phyloP scores from a whole-genome alignment of 2,888 invertebrate species.

The Napeogenes sylphis region DNA sequence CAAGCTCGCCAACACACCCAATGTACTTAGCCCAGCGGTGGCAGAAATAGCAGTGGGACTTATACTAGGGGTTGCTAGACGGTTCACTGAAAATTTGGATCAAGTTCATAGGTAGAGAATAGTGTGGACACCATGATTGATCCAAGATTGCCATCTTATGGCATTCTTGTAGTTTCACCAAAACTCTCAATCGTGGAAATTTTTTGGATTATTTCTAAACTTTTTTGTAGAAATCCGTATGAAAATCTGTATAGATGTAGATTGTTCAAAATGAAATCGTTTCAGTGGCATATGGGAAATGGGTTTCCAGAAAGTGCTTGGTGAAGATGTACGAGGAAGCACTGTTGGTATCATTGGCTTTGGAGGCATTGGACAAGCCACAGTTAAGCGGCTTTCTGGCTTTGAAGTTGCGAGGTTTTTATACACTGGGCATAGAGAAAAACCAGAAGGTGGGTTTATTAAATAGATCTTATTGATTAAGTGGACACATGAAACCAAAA shows the following conservation, averaged over 20 bases:
- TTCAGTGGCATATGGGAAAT: constrained; percentile 82
- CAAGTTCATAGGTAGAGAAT: constrained; percentile 79
- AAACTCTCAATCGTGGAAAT: constrained; percentile 7
- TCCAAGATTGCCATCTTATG: too few species aligned
- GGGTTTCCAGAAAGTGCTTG: constrained; percentile 86
- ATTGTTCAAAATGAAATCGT: constrained; percentile 13
- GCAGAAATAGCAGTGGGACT: constrained; percentile 90
- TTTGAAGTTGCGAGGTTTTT: constrained; percentile 86
- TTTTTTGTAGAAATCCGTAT: neutral
- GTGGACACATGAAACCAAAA: neutral
- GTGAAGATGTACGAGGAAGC: constrained; percentile 86
- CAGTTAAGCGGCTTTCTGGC: constrained; percentile 84
- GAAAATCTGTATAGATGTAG: neutral
- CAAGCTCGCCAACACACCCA: constrained; percentile 88
- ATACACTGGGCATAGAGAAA: constrained; percentile 84
- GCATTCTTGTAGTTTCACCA: too few species aligned
- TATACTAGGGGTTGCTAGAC: constrained; percentile 84
- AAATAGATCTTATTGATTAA: too few species aligned
- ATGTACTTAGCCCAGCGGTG: constrained; percentile 85
- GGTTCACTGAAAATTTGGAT: constrained; percentile 86
- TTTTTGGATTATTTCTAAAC: neutral
- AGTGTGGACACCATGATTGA: too few species aligned
- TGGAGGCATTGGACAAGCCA: constrained; percentile 89
- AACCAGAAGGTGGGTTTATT: constrained; percentile 73
- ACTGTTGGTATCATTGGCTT: constrained; percentile 91